Evolutionary conservation across 2,113 vertebrate genomes (phyloP), one percentile per base, ranked within the genome.

Genomic region (Oplegnathus fasciatus): DNA sequence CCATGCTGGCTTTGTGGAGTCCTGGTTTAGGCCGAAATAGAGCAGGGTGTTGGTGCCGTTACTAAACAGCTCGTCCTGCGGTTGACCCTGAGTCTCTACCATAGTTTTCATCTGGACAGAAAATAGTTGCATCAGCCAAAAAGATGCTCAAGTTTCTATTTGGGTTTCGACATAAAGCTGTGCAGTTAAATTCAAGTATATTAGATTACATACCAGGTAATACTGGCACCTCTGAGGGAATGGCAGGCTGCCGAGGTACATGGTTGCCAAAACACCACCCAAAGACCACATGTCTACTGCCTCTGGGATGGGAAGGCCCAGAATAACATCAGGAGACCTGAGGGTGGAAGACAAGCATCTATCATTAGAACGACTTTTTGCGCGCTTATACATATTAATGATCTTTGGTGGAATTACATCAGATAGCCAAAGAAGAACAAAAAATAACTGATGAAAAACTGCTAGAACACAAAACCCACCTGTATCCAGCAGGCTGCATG

Each of bases 301-400:
- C 15, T 72, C 52, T 17, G 69, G 17, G 20, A 71, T 2, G 13
- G 52, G 52, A 57, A 57, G 52, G 34, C 24, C 70, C 24, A 57
- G 32, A 60, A 44, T 28, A 14, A 60, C 54, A 44, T 73, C 52
- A 18, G 37, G n/a, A 44, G n/a, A 74, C 72, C 37, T 74, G n/a
- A 42, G 54, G n/a, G 9, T 5, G 17, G 42, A 10, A 48, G 42
- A 48, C 26, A 20, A 46, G n/a, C n/a, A 5, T 48, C n/a, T 68
- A 6, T 28, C 18, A 30, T 30, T 48, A 9, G 44, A 68, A 20
- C 18, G 17, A 18, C 18, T 52, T 9, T 52, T 6, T 52, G 48
- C 4, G 1, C 17, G 17, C 1, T 20, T 18, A 18, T 18, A 18
- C 48, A 50, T 20, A 18, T 50, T 50, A 50, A 50, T 50, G 15